Conservation (phyloP, 2,797 vertebrate species). For the Myotis myotis region DNA sequence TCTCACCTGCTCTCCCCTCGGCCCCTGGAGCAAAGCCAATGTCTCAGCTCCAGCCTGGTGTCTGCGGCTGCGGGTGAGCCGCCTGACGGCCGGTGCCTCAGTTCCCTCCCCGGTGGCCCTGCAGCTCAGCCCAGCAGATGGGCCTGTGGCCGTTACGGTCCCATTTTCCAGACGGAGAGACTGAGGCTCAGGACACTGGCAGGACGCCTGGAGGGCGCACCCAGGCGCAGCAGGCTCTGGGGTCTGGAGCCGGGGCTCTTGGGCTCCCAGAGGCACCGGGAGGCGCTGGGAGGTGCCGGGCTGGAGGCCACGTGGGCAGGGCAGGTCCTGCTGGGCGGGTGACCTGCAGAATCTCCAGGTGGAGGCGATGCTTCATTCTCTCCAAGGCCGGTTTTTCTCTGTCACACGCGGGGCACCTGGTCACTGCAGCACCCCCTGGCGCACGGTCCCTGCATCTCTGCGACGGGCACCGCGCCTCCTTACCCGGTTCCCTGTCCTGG, state of each 20-base stretch:
- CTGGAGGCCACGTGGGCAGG: not conserved
- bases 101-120: not conserved
- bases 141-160: not conserved
- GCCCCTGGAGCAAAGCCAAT: not conserved
- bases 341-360: accelerated
- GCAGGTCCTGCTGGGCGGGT: accelerated
- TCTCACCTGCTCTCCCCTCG: too few species aligned
- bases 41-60: not conserved
- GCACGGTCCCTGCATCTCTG: too few species aligned
- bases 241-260: not conserved
- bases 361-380: not conserved
- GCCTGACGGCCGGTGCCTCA: not conserved
- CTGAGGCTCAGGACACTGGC: not conserved
- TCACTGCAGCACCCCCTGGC: accelerated
- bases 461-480: too few species aligned
- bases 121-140: not conserved
- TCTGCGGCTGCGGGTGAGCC: not conserved
- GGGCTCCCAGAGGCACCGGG: not conserved
- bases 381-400: accelerated
- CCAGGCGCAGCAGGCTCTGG: not conserved
- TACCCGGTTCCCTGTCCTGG: not conserved
- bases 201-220: not conserved
- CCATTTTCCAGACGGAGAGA: not conserved
- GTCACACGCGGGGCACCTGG: accelerated
- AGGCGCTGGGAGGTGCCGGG: not conserved